These are phyloP conservation scores for Hoplodrina blanda DNA, from an alignment of 2,888 invertebrate species.

Conservation along the genomic window DNA sequence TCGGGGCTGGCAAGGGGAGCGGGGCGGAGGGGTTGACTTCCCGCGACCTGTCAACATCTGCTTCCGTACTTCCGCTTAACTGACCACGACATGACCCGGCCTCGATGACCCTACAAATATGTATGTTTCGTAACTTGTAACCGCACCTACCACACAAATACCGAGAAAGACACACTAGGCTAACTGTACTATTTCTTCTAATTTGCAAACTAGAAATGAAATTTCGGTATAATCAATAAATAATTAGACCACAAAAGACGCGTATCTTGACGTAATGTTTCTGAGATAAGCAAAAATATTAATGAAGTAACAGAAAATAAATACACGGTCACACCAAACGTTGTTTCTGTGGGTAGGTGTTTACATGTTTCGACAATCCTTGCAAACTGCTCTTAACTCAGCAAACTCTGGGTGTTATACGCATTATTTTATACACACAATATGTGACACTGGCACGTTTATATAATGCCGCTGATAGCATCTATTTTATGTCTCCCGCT, in stretches of 20 bases:
- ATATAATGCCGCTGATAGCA: conserved; percentile 50
- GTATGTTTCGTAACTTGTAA: conserved; percentile 55
- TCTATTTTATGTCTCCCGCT: conserved; percentile 56
- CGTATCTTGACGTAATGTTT: background rate
- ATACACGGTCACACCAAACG: background rate
- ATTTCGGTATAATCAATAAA: background rate
- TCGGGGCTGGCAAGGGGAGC: conserved; percentile 60
- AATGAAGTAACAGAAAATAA: background rate
- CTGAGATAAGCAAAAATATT: background rate
- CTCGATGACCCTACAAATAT: conserved; percentile 70
- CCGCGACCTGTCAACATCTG: conserved; percentile 80
- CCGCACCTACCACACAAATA: background rate
- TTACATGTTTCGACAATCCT: background rate
- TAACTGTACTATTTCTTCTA: background rate
- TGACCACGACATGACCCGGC: conserved; percentile 76
- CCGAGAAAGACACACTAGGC: background rate
- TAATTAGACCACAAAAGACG: no score
- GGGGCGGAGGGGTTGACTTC: conserved; percentile 56
- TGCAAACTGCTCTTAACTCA: conserved; percentile 1
- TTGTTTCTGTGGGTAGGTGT: background rate
- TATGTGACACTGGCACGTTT: conserved; percentile 44
- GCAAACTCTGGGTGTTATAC: conserved; percentile 3
- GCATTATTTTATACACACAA: conserved; percentile 38
- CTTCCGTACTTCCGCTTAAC: conserved; percentile 81
- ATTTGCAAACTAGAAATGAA: background rate